Percentiles rank a stretch among this genome's conserved stretches.
These are phyloP conservation scores for Plumapathes pennacea DNA, from an alignment of 92 coral and sea anemone genomes.

Conservation along the genomic window DNA sequence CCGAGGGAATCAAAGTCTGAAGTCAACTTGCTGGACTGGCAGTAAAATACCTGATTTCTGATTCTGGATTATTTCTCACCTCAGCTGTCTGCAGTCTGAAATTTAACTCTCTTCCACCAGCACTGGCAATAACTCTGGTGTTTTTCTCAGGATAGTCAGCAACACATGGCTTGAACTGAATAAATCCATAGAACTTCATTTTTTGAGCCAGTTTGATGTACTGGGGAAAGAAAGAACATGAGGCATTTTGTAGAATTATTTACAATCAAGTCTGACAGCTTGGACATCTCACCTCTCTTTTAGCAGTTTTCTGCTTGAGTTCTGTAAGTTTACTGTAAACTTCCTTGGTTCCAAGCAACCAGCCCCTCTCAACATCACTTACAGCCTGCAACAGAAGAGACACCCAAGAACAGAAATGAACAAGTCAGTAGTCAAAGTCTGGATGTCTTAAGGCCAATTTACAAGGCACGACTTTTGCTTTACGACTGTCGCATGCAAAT, in stretches of 20 bases:
- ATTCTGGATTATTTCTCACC: too few species aligned
- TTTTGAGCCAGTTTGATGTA: slow-evolving; percentile 75
- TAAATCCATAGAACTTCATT: slow-evolving; percentile 77
- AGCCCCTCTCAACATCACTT: slow-evolving; percentile 91
- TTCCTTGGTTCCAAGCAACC: slow-evolving; percentile 86
- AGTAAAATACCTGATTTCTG: too few species aligned
- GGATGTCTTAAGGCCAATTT: too few species aligned
- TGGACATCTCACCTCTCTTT: slow-evolving; percentile 59
- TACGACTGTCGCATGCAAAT: too few species aligned
- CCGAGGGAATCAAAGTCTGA: too few species aligned
- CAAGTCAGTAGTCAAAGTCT: too few species aligned
- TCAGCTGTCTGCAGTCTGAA: slow-evolving; percentile 80
- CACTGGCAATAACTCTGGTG: slow-evolving; percentile 70
- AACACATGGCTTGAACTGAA: slow-evolving; percentile 87
- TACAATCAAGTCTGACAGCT: neutral
- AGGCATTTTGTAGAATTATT: too few species aligned
- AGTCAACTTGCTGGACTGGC: too few species aligned
- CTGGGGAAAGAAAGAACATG: slow-evolving; percentile 19
- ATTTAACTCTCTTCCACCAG: slow-evolving; percentile 84
- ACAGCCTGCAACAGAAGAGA: slow-evolving; percentile 63
- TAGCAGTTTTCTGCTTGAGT: slow-evolving; percentile 73
- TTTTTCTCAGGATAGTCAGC: slow-evolving; percentile 83
- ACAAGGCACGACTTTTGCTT: too few species aligned
- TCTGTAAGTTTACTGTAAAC: slow-evolving; percentile 63
- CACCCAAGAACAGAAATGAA: too few species aligned